phyloP scores from a whole-genome alignment of 64 coral and sea anemone species.

The Hydrozoanthus tunicans region DNA sequence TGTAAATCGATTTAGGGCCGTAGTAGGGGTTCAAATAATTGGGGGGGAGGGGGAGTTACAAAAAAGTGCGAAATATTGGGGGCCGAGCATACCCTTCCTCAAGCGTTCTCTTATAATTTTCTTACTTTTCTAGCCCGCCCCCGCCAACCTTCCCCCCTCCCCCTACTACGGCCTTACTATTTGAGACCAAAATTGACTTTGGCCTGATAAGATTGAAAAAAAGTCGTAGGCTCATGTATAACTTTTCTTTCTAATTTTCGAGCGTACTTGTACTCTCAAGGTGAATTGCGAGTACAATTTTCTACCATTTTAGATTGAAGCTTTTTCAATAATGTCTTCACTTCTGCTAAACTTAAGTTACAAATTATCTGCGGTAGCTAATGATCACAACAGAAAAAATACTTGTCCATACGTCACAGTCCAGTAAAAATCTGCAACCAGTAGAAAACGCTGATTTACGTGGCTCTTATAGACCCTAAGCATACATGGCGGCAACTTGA shows the following conservation, averaged over 20 bases:
- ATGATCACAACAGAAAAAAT: conserved; percentile 7
- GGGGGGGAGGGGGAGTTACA: not conserved
- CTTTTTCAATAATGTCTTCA: not conserved
- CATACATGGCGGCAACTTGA: too few relatives aligned
- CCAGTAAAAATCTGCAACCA: conserved; percentile 17
- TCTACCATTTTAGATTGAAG: not conserved
- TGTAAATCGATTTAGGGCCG: too few relatives aligned
- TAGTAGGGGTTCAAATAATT: too few relatives aligned
- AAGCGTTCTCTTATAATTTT: not conserved
- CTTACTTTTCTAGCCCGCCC: not conserved
- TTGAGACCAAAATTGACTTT: conserved; percentile 8
- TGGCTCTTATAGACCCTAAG: not conserved
- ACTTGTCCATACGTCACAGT: not conserved
- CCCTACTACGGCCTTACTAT: not conserved
- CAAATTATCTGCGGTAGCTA: conserved; percentile 15
- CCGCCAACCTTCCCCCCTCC: not conserved
- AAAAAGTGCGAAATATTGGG: conserved; percentile 2
- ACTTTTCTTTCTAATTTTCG: conserved; percentile 1
- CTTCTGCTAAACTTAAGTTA: not conserved
- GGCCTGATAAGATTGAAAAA: not conserved
- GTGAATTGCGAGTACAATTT: not conserved
- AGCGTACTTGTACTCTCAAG: not conserved
- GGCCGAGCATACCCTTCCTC: not conserved
- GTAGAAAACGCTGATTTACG: conserved; percentile 2
- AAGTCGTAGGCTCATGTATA: not conserved